Evolutionary conservation across 2,797 vertebrate genomes (phyloP), one percentile per base, ranked within the genome.

Genomic region (Rallus crepitans): DNA sequence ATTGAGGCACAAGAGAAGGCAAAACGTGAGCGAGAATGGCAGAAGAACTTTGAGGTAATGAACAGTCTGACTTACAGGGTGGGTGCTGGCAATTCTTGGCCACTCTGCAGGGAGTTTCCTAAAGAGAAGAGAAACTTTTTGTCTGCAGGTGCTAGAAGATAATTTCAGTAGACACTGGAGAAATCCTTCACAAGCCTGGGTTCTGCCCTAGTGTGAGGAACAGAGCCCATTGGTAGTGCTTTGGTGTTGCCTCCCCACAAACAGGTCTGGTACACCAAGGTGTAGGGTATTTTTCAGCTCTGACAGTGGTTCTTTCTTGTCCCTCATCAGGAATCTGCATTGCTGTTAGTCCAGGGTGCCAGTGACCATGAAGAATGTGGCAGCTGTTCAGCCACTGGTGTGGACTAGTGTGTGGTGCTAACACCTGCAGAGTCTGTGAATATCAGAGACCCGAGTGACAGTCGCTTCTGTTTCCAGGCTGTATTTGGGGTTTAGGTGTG

Each of bases 21-120:
- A 15, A 99, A 99, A 93, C 97, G 99, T 71, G 99, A 99, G 30
- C 98, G 99, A 92, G 99, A 99, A 78, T 99, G 99, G 99, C 99
- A 99, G 98, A 99, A 99, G 98, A 99, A 99, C 97, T 99, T 99
- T 96, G 99, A 99, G 99, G 99, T 99, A 96, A 79, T 78, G 48
- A 68, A 27, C 42, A 94, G 23, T 8, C 85, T 33, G 42, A 37
- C 2, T 40, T 71, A 18, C 3, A 64, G 73, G 60, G 53, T 14
- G 50, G 21, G 8, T 48, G 40, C 78, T 24, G 48, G 73, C 37
- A 50, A 1, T 82, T 85, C 72, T 68, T 63, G 42, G 31, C 37
- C 17, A 4, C 37, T 56, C 69, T 87, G 63, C 30, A 64, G 48
- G 53, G 31, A 48, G 45, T 73, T 35, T 5, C 27, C 2, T 9